phyloP scores from a whole-genome alignment of 1,140 invertebrate genomes.

The Ips nitidus region DNA sequence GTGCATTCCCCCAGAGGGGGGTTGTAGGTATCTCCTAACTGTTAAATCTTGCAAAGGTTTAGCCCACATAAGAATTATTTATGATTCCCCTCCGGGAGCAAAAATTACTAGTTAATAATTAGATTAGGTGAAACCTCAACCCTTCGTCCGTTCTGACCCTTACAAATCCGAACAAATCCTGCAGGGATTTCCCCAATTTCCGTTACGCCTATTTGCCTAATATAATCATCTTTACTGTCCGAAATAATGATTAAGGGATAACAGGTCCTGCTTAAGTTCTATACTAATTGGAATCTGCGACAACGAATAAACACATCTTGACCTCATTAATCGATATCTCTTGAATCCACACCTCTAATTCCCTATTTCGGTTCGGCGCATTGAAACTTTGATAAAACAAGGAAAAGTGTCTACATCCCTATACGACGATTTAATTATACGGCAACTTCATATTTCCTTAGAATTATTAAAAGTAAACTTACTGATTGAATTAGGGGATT shows the following conservation, averaged over 20 bases:
- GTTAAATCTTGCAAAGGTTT: neutral
- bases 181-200: constrained; percentile 23
- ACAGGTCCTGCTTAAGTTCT: constrained; percentile 17
- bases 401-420: no score
- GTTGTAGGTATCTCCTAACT: neutral
- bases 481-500: no score
- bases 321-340: neutral
- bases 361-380: no score
- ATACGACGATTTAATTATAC: no score
- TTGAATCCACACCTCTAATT: no score
- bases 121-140: constrained; percentile 30
- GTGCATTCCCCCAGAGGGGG: neutral
- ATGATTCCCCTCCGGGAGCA: neutral
- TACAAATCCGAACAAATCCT: constrained; percentile 29
- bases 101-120: constrained; percentile 28
- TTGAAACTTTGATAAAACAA: no score
- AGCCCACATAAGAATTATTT: constrained; percentile 15
- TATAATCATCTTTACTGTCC: constrained; percentile 36
- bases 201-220: constrained; percentile 31
- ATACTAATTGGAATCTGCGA: constrained; percentile 30
- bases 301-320: neutral
- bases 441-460: no score
- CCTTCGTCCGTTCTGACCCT: constrained; percentile 22
- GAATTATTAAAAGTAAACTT: no score
- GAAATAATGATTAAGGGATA: constrained; percentile 30